phyloP scores from a whole-genome alignment of 2,797 vertebrate species.

The Molossus alvarezi region DNA sequence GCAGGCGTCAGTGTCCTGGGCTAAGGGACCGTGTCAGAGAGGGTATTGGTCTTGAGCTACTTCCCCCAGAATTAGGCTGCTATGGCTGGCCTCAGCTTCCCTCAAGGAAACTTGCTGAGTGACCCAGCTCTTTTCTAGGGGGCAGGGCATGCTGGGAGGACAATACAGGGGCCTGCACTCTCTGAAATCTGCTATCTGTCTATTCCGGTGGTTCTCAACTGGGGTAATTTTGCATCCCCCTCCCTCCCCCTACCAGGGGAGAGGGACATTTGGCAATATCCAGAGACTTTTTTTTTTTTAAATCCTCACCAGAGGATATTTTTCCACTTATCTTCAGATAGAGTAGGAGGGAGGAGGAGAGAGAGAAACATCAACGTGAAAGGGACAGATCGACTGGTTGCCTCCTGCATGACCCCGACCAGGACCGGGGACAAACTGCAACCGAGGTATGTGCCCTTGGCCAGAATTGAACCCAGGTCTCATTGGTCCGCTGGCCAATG shows the following conservation, averaged over 20 bases:
- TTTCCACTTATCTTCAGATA: no score
- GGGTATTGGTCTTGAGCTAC: not conserved
- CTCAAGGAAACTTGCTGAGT: not conserved
- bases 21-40: not conserved
- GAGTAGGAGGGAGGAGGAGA: no score
- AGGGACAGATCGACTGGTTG: no score
- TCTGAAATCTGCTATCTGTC: not conserved
- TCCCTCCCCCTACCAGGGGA: rapidly evolving
- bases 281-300: not conserved
- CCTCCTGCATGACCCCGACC: no score
- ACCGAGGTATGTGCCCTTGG: no score
- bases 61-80: not conserved
- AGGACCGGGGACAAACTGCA: no score
- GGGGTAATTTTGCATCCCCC: not conserved
- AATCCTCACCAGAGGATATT: no score
- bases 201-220: not conserved
- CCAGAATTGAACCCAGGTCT: no score
- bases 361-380: no score
- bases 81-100: not conserved
- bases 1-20: not conserved
- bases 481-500: no score
- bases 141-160: not conserved
- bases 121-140: not conserved
- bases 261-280: not conserved
- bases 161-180: not conserved